phyloP scores from a whole-genome alignment of 2,888 invertebrate species.

The Athetis lepigone region DNA sequence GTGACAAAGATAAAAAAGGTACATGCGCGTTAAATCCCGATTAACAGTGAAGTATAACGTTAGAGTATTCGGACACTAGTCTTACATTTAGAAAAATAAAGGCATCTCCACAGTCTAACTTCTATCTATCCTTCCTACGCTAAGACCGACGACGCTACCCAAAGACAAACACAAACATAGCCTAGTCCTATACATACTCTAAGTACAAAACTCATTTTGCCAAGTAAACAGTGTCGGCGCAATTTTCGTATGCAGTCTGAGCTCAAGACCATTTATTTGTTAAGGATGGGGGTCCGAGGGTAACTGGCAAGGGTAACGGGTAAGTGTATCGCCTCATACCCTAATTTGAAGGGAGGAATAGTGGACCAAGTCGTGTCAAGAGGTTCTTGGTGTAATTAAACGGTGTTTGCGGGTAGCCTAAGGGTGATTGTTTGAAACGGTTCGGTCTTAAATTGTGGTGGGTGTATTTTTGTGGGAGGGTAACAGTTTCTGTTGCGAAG shows the following conservation, averaged over 20 bases:
- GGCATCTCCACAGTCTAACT: not conserved
- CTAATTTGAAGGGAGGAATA: conserved; percentile 51
- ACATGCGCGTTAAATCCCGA: no score
- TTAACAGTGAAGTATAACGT: no score
- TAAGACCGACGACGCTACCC: not conserved
- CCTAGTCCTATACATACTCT: conserved; percentile 28
- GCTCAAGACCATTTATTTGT: conserved; percentile 60
- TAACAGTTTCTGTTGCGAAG: not conserved
- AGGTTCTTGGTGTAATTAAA: conserved; percentile 52
- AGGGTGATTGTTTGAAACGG: not conserved
- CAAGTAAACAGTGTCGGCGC: conserved; percentile 54
- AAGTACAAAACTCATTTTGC: conserved; percentile 52
- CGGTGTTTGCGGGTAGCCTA: conserved; percentile 27
- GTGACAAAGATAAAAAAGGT: no score
- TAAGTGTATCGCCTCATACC: conserved; percentile 56
- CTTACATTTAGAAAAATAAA: not conserved
- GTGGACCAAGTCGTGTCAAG: conserved; percentile 46
- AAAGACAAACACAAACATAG: not conserved
- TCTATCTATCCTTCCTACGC: not conserved
- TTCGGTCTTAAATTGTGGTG: not conserved
- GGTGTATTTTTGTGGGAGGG: conserved; percentile 13
- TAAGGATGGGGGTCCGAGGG: conserved; percentile 48
- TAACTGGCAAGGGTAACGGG: no score
- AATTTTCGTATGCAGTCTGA: conserved; percentile 59
- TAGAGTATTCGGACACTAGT: no score